These are phyloP conservation scores for Triplophysa siluroides DNA, from an alignment of 2,113 vertebrate species.

Conservation along the genomic window DNA sequence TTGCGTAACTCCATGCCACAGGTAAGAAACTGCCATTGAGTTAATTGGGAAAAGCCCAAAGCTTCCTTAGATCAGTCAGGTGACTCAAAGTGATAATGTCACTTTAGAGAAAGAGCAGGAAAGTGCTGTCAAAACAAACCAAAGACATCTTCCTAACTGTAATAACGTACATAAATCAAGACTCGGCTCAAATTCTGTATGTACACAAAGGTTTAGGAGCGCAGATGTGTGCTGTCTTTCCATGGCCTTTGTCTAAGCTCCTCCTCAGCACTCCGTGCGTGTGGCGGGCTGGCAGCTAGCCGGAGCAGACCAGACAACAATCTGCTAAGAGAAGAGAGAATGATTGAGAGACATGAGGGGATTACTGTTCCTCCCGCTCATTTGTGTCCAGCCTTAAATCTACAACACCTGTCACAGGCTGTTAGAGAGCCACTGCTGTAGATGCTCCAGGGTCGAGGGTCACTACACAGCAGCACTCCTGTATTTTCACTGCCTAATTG, in stretches of 20 bases:
- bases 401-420: constrained; percentile 33
- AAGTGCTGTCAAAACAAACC: background rate
- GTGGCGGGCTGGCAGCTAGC: constrained; percentile 10
- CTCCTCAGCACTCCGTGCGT: background rate
- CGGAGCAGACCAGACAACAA: background rate
- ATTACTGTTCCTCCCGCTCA: constrained; percentile 29
- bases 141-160: background rate
- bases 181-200: background rate
- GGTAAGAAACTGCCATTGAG: no score
- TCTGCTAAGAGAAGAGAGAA: background rate
- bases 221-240: background rate
- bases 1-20: no score
- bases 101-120: background rate
- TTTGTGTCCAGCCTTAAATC: constrained; percentile 14
- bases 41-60: no score
- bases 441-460: constrained; percentile 17
- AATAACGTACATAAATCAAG: background rate
- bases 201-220: background rate
- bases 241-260: constrained; percentile 12
- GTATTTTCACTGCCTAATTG: constrained; percentile 15
- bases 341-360: constrained; percentile 6
- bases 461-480: constrained; percentile 5
- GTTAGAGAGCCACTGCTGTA: background rate
- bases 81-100: background rate
- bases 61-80: background rate